Base-by-base conservation (phyloP, 1,140 invertebrate species). In the Drosophila kohkoa region DNA sequence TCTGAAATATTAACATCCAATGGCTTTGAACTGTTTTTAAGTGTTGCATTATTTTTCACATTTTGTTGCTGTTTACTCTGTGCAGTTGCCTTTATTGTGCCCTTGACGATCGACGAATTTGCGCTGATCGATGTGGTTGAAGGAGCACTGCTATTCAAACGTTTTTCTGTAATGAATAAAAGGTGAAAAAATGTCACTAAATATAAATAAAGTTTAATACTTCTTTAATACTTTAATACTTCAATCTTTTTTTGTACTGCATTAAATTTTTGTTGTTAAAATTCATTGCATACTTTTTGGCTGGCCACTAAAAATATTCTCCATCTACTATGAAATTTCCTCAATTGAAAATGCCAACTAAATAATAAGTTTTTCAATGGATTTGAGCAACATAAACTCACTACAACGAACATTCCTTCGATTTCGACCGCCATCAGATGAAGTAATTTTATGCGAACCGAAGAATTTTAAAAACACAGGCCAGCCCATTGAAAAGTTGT, bases 101-200 rank as follows among this genome's bases (percentile, higher is more conserved):
- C 13, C 15, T 59, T 59, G 41, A 8, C 10, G 11, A 43, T 30
- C 11, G 60, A 51, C 6, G 48, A 64, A 13, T 6, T 52, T 49
- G 46, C 41, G n/a, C 48, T 43, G 6, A 60, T 51, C 25, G 64
- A 7, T 6, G 63, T 28, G 10, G 55, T 4, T 16, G 51, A 13
- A 28, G 72, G 45, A n/a, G 63, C 11, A 43, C 5, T 81, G 15
- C 49, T 57, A 41, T 74, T 70, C 11, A 79, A 28, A 1, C 79
- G 79, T 87, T 87, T 87, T 55, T 88, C 83, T 87, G 66, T 28
- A 88, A 73, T 0, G 7, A 16, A 60, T 1, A 46, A 38, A 58
- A 6, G 5, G 0, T 7, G 6, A 28, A 43, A 32, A 41, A 6
- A 15, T 3, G 15, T 41, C n/a, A 41, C 1, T 41, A 43, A 43